phyloP scores from a whole-genome alignment of 37 sponge, comb jelly and placozoan species.

The Eunapius fragilis region DNA sequence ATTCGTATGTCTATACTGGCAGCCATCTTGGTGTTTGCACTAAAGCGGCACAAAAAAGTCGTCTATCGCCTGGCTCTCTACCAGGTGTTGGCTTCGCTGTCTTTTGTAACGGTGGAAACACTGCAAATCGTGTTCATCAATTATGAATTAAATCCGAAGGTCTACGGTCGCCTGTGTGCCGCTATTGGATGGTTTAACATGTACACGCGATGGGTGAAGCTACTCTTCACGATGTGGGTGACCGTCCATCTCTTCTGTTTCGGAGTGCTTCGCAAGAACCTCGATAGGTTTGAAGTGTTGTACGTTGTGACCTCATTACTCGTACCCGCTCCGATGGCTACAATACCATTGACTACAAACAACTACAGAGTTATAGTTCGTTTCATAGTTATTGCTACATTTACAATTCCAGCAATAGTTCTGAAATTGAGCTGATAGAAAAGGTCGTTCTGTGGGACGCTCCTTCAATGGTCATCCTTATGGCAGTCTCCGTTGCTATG shows the following conservation, averaged over 20 bases:
- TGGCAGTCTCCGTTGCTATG: background rate
- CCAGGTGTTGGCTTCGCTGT: background rate
- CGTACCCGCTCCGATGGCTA: background rate
- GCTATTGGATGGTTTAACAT: background rate
- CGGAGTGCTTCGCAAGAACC: background rate
- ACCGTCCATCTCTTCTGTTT: background rate
- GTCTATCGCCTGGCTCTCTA: background rate
- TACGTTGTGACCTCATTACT: background rate
- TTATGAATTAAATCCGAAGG: background rate
- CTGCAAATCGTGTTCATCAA: background rate
- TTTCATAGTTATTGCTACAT: background rate
- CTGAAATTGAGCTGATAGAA: background rate
- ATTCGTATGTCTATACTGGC: background rate
- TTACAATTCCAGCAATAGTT: background rate
- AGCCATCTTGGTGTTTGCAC: background rate
- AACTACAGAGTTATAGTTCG: background rate
- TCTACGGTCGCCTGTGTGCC: background rate
- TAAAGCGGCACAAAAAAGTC: background rate
- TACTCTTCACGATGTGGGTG: background rate
- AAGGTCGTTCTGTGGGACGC: background rate
- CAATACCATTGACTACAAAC: background rate
- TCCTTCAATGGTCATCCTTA: background rate
- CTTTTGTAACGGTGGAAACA: background rate
- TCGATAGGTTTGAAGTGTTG: background rate
- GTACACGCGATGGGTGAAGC: background rate